phyloP scores from a whole-genome alignment of 2,888 invertebrate genomes.

The Conistra vaccinii region DNA sequence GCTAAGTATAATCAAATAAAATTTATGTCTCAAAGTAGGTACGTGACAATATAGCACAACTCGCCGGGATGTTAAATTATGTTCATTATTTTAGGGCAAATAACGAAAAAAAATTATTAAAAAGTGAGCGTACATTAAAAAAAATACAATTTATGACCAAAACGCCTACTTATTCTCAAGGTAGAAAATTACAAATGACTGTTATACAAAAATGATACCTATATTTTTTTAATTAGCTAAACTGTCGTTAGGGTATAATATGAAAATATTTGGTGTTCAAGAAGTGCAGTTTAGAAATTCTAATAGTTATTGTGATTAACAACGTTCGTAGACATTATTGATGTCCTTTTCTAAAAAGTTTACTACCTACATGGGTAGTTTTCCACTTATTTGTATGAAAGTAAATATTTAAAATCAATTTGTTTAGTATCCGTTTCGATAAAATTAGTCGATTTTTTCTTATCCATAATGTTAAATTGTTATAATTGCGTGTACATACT shows the following conservation, averaged over 20 bases:
- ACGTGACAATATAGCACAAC: constrained; percentile 42
- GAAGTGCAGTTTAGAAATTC: constrained; percentile 83
- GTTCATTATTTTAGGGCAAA: constrained; percentile 45
- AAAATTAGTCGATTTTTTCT: constrained; percentile 50
- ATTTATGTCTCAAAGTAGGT: constrained; percentile 10
- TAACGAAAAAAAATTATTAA: constrained; percentile 55
- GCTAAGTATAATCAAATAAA: constrained; percentile 3
- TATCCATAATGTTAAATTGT: constrained; percentile 59
- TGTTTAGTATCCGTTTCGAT: constrained; percentile 42
- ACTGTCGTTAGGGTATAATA: constrained; percentile 86
- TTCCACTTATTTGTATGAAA: constrained; percentile 65
- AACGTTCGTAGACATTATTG: constrained; percentile 77
- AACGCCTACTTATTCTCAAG: constrained; percentile 82
- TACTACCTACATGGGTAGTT: constrained; percentile 65
- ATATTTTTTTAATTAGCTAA: constrained; percentile 90
- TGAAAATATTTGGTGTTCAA: constrained; percentile 87
- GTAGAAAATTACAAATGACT: constrained; percentile 85
- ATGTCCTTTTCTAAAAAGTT: constrained; percentile 74
- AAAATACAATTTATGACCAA: constrained; percentile 79
- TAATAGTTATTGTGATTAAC: constrained; percentile 79
- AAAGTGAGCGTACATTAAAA: constrained; percentile 70
- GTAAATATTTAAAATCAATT: constrained; percentile 41
- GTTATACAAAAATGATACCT: constrained; percentile 84
- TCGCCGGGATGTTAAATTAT: constrained; percentile 17
- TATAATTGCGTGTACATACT: constrained; percentile 59